These are phyloP conservation scores for Brotula barbata DNA, from an alignment of 2,797 vertebrate species.

Conservation along the genomic window DNA sequence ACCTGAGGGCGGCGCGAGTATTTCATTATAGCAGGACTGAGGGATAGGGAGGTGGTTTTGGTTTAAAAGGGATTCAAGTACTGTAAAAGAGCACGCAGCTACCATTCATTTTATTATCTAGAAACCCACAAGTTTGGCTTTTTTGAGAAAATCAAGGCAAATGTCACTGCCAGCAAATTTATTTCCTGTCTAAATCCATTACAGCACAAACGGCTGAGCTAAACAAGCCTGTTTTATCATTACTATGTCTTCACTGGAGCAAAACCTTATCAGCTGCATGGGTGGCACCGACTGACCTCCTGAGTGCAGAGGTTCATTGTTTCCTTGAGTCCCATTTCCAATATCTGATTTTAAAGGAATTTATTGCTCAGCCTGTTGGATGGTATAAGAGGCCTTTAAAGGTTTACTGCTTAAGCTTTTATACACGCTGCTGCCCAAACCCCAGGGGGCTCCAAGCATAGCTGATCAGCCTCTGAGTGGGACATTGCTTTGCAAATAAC, in stretches of 20 bases:
- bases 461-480: slow-evolving; percentile 43
- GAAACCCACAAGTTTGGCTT: slow-evolving; percentile 1
- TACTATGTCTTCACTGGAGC: background rate
- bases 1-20: slow-evolving; percentile 68
- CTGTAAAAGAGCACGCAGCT: slow-evolving; percentile 34
- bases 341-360: slow-evolving; percentile 75
- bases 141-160: background rate
- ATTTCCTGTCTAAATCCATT: background rate
- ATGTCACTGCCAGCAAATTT: background rate
- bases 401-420: slow-evolving; percentile 73
- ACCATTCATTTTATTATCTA: slow-evolving; percentile 18
- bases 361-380: slow-evolving; percentile 58
- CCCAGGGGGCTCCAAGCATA: slow-evolving; percentile 39
- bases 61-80: background rate
- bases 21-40: slow-evolving; percentile 45
- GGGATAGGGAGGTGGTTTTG: slow-evolving; percentile 17
- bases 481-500: slow-evolving; percentile 39
- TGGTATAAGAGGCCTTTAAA: slow-evolving; percentile 76
- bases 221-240: background rate
- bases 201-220: background rate
- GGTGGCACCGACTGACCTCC: slow-evolving; percentile 34
- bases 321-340: slow-evolving; percentile 50
- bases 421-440: slow-evolving; percentile 58
- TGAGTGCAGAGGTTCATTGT: slow-evolving; percentile 42
- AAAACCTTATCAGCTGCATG: slow-evolving; percentile 5